Conservation (phyloP, 2,113 vertebrate genomes). For the Gulo gulo region DNA sequence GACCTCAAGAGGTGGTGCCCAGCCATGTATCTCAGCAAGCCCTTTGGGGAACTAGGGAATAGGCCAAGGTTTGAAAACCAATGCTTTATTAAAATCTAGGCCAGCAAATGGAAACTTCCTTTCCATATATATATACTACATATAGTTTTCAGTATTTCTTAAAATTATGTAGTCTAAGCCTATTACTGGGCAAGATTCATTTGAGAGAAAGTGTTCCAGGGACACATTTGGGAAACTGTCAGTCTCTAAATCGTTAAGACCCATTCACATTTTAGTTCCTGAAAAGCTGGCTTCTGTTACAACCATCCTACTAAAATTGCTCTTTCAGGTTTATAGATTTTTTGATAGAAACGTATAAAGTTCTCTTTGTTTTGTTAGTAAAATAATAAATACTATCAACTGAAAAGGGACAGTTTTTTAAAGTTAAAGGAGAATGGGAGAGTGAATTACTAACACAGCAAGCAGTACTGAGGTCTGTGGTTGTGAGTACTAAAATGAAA, state of each 20-base stretch:
- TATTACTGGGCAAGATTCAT: not conserved
- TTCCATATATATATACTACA: not conserved
- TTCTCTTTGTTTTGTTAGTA: not conserved
- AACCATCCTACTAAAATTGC: not conserved
- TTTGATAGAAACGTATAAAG: not conserved
- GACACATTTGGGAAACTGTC: not conserved
- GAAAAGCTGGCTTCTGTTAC: not conserved
- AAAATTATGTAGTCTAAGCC: not conserved
- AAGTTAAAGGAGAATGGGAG: not conserved
- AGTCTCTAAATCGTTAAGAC: not conserved
- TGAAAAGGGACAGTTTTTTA: not conserved
- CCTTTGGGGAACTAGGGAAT: not conserved
- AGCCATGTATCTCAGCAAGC: not conserved
- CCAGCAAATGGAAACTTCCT: not conserved
- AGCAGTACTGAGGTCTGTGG: not conserved
- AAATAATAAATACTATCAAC: not conserved
- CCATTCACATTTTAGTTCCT: conserved; percentile 18
- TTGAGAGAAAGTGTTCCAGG: not conserved
- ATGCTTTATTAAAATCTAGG: not conserved
- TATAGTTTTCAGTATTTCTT: not conserved
- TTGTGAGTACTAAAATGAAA: not conserved
- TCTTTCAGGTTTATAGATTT: not conserved
- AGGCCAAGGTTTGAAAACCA: not conserved
- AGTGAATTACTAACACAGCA: not conserved
- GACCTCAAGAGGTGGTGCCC: not conserved